Percentiles rank a stretch among this genome's conserved stretches.
These are phyloP conservation scores for Artemia sinica DNA, from an alignment of 2,888 invertebrate species.

Conservation along the genomic window DNA sequence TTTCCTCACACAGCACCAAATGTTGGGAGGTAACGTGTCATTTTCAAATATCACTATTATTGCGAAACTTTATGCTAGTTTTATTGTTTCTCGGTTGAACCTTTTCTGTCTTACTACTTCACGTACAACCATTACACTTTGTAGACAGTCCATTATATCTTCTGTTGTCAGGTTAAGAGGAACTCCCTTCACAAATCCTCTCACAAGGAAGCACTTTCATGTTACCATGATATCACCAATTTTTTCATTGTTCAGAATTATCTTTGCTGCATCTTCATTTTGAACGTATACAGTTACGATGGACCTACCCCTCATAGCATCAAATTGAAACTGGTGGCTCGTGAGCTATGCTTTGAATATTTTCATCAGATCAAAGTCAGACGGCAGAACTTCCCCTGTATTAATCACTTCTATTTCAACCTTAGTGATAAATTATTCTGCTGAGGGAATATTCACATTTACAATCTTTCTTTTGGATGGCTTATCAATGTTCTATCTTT, in stretches of 20 bases:
- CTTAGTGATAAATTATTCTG: too few species aligned
- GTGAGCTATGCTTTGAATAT: background rate
- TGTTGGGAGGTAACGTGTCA: background rate
- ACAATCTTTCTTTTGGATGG: too few species aligned
- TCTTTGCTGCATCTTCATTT: background rate
- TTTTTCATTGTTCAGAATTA: background rate
- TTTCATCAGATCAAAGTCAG: background rate
- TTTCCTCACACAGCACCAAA: background rate
- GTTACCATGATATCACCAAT: background rate
- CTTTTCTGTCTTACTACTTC: too few species aligned
- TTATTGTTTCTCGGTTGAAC: background rate
- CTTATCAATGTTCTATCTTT: too few species aligned
- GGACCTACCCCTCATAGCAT: background rate
- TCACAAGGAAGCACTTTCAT: background rate
- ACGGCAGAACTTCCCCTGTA: too few species aligned
- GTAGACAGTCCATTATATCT: background rate
- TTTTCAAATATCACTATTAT: background rate
- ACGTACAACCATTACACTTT: background rate
- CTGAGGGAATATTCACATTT: too few species aligned
- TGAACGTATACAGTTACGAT: background rate
- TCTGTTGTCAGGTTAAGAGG: background rate
- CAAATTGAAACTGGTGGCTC: background rate
- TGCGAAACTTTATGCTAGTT: background rate
- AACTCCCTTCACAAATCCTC: slow-evolving; percentile 7
- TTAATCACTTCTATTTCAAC: too few species aligned